Conservation (phyloP, 1,140 invertebrate species). For the Lepidurus arcticus region DNA sequence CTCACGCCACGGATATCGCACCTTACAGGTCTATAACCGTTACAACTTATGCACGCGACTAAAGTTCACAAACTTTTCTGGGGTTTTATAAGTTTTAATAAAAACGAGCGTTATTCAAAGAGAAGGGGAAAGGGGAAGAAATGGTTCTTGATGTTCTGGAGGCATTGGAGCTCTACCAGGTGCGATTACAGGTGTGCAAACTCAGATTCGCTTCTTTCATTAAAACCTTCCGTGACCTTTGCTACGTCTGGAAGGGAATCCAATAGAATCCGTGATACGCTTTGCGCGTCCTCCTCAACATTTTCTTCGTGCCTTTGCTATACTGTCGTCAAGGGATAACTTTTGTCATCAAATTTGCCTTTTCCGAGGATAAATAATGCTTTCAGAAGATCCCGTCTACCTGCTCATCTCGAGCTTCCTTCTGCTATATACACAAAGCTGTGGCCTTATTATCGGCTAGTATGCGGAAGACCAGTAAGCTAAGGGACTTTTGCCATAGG, state of each 20-base stretch:
- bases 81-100: not conserved
- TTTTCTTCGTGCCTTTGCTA: too few species aligned
- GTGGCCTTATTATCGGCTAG: not conserved
- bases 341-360: too few species aligned
- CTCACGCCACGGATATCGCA: not conserved
- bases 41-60: not conserved
- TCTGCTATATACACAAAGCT: not conserved
- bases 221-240: not conserved
- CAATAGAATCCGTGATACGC: too few species aligned
- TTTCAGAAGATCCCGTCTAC: not conserved
- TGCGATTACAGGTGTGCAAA: conserved; percentile 17
- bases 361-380: too few species aligned
- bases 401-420: not conserved
- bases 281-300: too few species aligned
- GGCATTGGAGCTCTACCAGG: not conserved
- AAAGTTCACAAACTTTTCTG: not conserved
- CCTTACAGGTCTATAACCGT: conserved; percentile 12
- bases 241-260: not conserved
- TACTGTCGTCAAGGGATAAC: too few species aligned
- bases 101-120: not conserved
- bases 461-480: conserved; percentile 14
- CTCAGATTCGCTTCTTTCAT: not conserved
- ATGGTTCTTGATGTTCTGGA: too few species aligned
- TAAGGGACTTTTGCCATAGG: not conserved
- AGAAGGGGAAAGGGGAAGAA: too few species aligned